A percentile compares a stretch with the other conserved stretches of the same genome.
Conservation (phyloP, 2,888 invertebrate species). For the Corbicula japonica region DNA sequence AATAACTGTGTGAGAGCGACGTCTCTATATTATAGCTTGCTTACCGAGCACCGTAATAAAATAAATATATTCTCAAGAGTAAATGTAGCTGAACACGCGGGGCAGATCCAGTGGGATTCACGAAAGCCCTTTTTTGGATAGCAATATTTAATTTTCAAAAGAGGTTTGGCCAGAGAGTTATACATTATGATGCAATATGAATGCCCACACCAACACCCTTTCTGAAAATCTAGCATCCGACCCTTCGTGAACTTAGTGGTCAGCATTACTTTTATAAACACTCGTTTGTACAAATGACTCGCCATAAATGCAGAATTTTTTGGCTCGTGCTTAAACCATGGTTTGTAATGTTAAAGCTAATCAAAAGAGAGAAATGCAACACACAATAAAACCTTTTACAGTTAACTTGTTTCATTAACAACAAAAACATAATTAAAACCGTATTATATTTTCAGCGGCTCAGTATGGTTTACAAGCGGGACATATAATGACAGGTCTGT, state of each 20-base stretch:
- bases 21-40: background rate
- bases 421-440: background rate
- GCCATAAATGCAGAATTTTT: background rate
- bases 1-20: background rate
- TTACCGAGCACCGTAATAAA: background rate
- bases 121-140: background rate
- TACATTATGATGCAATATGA: too few relatives aligned
- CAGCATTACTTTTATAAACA: background rate
- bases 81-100: background rate
- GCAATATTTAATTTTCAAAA: too few relatives aligned
- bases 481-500: slow-evolving; percentile 5
- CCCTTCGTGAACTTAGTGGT: too few relatives aligned
- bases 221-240: too few relatives aligned
- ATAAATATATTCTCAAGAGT: background rate
- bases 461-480: slow-evolving; percentile 62
- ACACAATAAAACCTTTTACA: background rate
- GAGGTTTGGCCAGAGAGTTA: too few relatives aligned
- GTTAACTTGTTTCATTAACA: background rate
- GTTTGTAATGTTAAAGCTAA: background rate
- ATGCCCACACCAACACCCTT: too few relatives aligned
- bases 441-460: slow-evolving; percentile 17
- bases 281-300: background rate
- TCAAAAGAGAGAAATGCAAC: background rate
- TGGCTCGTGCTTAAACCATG: background rate
- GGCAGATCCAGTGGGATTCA: background rate